These are phyloP conservation scores for Drosophila subquinaria DNA, from an alignment of 2,888 invertebrate species.

Conservation along the genomic window DNA sequence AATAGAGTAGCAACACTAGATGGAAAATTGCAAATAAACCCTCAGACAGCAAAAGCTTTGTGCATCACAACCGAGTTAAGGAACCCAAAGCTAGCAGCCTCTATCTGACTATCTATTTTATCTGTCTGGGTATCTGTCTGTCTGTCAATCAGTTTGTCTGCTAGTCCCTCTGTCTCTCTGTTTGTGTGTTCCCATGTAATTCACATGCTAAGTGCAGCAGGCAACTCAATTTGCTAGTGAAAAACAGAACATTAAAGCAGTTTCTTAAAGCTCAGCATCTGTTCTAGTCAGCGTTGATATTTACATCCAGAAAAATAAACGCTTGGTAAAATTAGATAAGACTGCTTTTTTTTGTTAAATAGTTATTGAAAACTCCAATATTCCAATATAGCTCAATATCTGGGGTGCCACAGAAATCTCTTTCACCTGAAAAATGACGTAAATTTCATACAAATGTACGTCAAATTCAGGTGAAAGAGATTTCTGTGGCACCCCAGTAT, in stretches of 20 bases:
- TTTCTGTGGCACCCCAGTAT: too few relatives aligned
- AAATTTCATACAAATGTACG: too few relatives aligned
- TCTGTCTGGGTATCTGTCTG: not conserved
- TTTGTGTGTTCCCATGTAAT: slow-evolving; percentile 34
- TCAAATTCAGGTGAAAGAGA: too few relatives aligned
- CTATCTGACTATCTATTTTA: slow-evolving; percentile 6
- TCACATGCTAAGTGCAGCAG: slow-evolving; percentile 71
- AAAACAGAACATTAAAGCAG: slow-evolving; percentile 32
- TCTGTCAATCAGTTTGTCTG: not conserved
- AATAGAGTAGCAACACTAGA: slow-evolving; percentile 25
- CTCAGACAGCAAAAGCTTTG: slow-evolving; percentile 43
- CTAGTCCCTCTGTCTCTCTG: slow-evolving; percentile 1
- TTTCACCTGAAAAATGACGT: too few relatives aligned
- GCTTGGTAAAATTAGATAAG: not conserved
- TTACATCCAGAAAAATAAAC: not conserved
- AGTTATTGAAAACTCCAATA: too few relatives aligned
- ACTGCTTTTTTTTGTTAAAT: too few relatives aligned
- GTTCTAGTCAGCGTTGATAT: slow-evolving; percentile 11
- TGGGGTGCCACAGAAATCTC: too few relatives aligned
- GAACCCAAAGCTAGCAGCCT: slow-evolving; percentile 29
- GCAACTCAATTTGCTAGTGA: slow-evolving; percentile 66
- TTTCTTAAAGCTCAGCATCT: slow-evolving; percentile 56
- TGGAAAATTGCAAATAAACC: slow-evolving; percentile 53
- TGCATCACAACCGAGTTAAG: slow-evolving; percentile 33
- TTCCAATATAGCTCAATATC: too few relatives aligned